phyloP scores from a whole-genome alignment of 2,888 invertebrate genomes.

The Stegana nigrithorax region DNA sequence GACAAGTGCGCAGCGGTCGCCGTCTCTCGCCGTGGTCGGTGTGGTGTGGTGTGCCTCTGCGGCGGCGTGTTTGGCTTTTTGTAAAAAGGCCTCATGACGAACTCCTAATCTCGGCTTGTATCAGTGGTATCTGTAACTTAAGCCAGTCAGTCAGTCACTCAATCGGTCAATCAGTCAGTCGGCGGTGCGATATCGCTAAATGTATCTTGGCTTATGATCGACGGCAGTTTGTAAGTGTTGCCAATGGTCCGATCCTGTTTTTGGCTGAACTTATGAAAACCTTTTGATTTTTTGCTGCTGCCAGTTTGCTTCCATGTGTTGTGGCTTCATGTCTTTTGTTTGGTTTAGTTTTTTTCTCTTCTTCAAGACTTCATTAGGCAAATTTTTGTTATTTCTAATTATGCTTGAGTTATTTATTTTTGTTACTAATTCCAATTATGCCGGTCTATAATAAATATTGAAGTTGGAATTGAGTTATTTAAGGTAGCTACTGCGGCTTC shows the following conservation, averaged over 20 bases:
- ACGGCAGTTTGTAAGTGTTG: conserved; percentile 27
- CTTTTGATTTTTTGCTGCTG: not conserved
- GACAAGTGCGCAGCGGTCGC: conserved; percentile 65
- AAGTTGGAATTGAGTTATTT: conserved; percentile 5
- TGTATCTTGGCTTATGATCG: conserved; percentile 36
- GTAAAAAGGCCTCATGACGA: conserved; percentile 8
- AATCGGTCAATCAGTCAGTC: not conserved
- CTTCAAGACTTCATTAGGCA: conserved; percentile 53
- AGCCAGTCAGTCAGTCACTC: not conserved
- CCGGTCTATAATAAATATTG: not conserved
- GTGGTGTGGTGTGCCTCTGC: no score
- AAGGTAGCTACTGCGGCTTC: conserved; percentile 5
- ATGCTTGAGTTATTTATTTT: conserved; percentile 51
- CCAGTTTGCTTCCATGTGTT: not conserved
- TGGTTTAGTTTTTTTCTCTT: no score
- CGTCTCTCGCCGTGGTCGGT: conserved; percentile 15
- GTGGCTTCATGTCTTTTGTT: no score
- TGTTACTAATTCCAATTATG: conserved; percentile 52
- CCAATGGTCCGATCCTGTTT: not conserved
- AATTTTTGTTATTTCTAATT: conserved; percentile 58
- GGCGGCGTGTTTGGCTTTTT: not conserved
- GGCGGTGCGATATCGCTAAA: not conserved
- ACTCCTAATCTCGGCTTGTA: not conserved
- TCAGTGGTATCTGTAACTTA: conserved; percentile 4
- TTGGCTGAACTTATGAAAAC: no score